Evolutionary conservation across 2,113 vertebrate species (phyloP).

Genomic region (Sebastes schlegelii): DNA sequence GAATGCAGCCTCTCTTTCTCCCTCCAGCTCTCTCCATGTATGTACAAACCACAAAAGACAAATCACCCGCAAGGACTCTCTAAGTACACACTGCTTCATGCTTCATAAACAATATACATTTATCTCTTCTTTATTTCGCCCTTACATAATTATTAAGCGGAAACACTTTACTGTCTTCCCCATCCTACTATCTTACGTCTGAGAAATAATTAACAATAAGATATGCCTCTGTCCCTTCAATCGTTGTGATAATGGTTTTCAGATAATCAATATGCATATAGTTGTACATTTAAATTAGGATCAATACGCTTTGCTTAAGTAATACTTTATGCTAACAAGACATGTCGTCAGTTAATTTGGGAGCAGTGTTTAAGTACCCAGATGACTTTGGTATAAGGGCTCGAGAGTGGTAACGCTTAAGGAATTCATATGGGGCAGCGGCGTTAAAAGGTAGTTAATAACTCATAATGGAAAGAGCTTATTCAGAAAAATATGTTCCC

Average conservation of each 20-base stretch:
- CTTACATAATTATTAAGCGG: constrained; percentile 42
- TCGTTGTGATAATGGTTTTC: constrained; percentile 72
- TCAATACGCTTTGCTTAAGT: constrained; percentile 71
- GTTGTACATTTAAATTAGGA: constrained; percentile 79
- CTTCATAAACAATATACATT: constrained; percentile 61
- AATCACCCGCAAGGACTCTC: constrained; percentile 44
- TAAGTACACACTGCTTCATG: constrained; percentile 47
- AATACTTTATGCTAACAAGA: constrained; percentile 74
- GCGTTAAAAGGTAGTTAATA: constrained; percentile 28
- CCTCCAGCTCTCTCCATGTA: neutral
- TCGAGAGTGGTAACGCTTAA: constrained; percentile 2
- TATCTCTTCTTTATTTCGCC: constrained; percentile 16
- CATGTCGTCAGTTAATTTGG: constrained; percentile 60
- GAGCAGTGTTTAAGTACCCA: constrained; percentile 56
- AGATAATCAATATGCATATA: constrained; percentile 80
- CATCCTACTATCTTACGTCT: constrained; percentile 42
- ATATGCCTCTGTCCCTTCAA: constrained; percentile 54
- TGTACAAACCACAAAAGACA: constrained; percentile 41
- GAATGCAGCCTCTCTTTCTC: neutral
- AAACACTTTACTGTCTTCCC: constrained; percentile 36
- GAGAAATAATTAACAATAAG: constrained; percentile 69
- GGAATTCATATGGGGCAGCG: constrained; percentile 32
- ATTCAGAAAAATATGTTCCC: neutral
- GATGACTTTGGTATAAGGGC: constrained; percentile 45
- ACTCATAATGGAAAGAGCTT: constrained; percentile 3